A percentile compares a stretch with the other conserved stretches of the same genome.
These are phyloP conservation scores for Manacus vitellinus DNA, from an alignment of 2,113 vertebrate genomes.

Conservation along the genomic window DNA sequence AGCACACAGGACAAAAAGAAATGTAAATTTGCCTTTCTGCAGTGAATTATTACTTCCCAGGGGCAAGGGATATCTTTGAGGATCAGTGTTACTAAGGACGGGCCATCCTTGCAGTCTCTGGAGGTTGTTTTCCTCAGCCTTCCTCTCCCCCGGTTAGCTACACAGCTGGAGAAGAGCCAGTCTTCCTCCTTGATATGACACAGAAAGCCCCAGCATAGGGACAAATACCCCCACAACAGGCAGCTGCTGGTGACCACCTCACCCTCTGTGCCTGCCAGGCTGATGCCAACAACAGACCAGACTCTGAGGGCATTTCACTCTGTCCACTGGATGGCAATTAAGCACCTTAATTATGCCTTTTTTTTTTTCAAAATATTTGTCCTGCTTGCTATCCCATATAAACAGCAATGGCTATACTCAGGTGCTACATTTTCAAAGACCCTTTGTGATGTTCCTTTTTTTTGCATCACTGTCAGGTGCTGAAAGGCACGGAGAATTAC, in stretches of 20 bases:
- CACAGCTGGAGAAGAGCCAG: background rate
- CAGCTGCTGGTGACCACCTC: background rate
- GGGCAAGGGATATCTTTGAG: background rate
- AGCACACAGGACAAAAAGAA: accelerated
- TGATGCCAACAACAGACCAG: background rate
- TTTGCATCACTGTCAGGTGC: background rate
- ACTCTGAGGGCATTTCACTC: accelerated
- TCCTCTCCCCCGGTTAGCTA: background rate
- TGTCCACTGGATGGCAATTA: background rate
- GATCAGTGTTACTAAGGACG: background rate
- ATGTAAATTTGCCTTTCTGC: background rate
- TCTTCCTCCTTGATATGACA: background rate
- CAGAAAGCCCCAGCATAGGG: background rate
- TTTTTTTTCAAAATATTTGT: background rate
- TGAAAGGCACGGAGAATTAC: background rate
- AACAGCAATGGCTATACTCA: background rate
- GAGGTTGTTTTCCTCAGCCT: background rate
- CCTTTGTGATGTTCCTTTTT: background rate
- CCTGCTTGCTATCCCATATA: background rate
- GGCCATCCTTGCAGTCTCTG: background rate
- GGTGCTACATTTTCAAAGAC: background rate
- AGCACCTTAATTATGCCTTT: background rate
- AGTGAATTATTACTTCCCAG: background rate
- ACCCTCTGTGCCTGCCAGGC: background rate
- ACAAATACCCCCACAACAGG: background rate